Conservation (phyloP, 2,888 invertebrate species). For the Dusona sp. region DNA sequence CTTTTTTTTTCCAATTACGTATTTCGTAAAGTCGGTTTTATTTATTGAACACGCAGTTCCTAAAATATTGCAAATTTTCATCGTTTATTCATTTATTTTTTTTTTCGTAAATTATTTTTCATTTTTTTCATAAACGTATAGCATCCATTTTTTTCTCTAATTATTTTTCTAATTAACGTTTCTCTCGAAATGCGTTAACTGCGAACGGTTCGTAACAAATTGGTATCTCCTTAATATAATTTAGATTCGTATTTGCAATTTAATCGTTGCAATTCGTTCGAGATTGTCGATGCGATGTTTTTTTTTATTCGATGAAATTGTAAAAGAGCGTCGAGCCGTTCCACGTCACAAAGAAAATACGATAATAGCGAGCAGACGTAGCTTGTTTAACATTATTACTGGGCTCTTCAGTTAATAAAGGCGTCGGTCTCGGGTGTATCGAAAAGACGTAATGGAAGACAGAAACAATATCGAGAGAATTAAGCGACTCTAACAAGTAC, state of each 20-base stretch:
- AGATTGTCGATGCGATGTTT: not conserved
- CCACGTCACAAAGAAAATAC: not conserved
- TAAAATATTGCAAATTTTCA: not conserved
- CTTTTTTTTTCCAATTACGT: not conserved
- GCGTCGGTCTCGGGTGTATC: slow-evolving; percentile 79
- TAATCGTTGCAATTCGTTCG: not conserved
- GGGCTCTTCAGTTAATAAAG: slow-evolving; percentile 80
- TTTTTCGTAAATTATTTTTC: not conserved
- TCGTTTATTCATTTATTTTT: too few relatives aligned
- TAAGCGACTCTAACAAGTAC: slow-evolving; percentile 79
- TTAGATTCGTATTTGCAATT: not conserved
- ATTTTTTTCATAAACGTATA: not conserved
- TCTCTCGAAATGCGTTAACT: not conserved
- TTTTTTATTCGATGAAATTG: not conserved
- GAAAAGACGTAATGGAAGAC: slow-evolving; percentile 81
- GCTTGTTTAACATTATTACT: slow-evolving; percentile 72
- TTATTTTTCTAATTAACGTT: not conserved
- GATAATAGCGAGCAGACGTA: not conserved
- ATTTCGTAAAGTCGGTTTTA: not conserved
- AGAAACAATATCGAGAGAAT: slow-evolving; percentile 78
- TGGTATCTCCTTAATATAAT: not conserved
- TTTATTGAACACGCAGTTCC: not conserved
- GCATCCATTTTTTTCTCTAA: not conserved
- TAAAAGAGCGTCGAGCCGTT: not conserved
- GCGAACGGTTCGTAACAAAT: not conserved